Evolutionary conservation across 2,888 invertebrate species (phyloP).

Genomic region (Papilio demoleus): DNA sequence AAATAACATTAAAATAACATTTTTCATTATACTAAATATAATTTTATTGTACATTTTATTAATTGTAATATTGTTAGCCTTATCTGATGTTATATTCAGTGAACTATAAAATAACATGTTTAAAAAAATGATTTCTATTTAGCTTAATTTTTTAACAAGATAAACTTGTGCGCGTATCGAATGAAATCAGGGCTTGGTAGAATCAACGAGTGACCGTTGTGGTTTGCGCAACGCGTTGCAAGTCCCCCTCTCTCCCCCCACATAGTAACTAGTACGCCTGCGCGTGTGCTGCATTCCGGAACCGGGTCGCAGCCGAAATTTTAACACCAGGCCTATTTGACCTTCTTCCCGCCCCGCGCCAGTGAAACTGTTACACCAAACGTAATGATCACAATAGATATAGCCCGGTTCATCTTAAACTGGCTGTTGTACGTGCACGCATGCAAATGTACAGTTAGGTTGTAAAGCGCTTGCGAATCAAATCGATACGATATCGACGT

Average conservation of each 20-base stretch:
- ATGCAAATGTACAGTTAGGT: constrained; percentile 82
- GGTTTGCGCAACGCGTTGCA: constrained; percentile 82
- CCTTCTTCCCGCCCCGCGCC: constrained; percentile 58
- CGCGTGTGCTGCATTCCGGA: constrained; percentile 81
- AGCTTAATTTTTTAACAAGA: not conserved
- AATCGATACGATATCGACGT: constrained; percentile 73
- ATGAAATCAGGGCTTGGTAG: constrained; percentile 52
- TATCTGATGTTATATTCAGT: too few relatives aligned
- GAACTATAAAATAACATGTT: not conserved
- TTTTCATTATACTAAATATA: too few relatives aligned
- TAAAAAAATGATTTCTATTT: not conserved
- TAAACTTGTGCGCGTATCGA: constrained; percentile 40
- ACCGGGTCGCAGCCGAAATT: constrained; percentile 81
- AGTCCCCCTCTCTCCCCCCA: constrained; percentile 52
- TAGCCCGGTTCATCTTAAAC: constrained; percentile 54
- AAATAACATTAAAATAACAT: not conserved
- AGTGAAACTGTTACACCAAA: constrained; percentile 40
- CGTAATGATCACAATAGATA: constrained; percentile 52
- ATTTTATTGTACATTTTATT: too few relatives aligned
- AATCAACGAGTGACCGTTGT: constrained; percentile 61
- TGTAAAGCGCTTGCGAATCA: constrained; percentile 70
- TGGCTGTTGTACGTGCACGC: constrained; percentile 76
- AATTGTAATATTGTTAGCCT: too few relatives aligned
- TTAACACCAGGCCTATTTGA: constrained; percentile 59
- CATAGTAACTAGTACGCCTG: constrained; percentile 68